Conservation (phyloP, 1,140 invertebrate genomes). For the Gonioctena quinquepunctata region DNA sequence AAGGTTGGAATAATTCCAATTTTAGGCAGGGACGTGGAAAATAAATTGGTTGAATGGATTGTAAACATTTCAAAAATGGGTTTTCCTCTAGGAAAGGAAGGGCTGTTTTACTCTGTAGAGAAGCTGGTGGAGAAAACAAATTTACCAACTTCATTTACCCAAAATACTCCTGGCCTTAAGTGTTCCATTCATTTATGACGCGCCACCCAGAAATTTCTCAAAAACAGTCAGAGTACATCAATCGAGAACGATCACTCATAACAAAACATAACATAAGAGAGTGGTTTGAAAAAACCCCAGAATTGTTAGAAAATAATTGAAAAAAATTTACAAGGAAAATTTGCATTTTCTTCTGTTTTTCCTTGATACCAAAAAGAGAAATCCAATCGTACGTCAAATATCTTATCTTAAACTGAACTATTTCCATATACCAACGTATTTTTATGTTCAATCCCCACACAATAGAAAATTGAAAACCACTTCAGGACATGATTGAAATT, state of each 20-base stretch:
- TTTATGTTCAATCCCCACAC: too few species aligned
- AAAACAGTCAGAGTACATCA: constrained; percentile 38
- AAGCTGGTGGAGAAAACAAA: constrained; percentile 24
- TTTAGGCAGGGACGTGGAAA: not conserved
- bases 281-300: constrained; percentile 36
- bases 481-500: too few species aligned
- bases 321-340: too few species aligned
- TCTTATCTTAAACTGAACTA: too few species aligned
- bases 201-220: constrained; percentile 32
- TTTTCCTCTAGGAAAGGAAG: constrained; percentile 40
- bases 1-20: not conserved
- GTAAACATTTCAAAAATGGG: constrained; percentile 23
- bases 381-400: too few species aligned
- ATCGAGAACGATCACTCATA: not conserved
- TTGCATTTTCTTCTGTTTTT: too few species aligned
- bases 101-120: constrained; percentile 36
- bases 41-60: not conserved
- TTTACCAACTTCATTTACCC: constrained; percentile 17
- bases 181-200: constrained; percentile 40
- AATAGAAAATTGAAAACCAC: too few species aligned
- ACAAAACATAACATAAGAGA: constrained; percentile 36
- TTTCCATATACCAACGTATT: too few species aligned
- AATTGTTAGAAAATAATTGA: constrained; percentile 30
- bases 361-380: too few species aligned
- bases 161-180: constrained; percentile 33